Base-by-base conservation (phyloP, 2,113 vertebrate genomes). In the Pyxicephalus adspersus region DNA sequence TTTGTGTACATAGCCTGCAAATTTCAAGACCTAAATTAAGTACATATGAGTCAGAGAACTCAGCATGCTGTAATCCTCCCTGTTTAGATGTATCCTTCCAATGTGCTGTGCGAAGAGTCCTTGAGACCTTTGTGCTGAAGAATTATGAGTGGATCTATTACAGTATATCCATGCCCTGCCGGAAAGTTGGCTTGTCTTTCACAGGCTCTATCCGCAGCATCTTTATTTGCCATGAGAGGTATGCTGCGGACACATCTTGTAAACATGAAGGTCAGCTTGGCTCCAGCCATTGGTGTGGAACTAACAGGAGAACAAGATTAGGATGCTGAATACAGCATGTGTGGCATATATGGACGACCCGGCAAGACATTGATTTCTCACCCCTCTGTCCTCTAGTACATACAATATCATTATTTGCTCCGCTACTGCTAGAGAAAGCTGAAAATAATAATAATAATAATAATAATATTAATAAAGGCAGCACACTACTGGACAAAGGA, bases 141-240 rank as follows among this genome's bases (percentile, higher is more conserved):
- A 51, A 63, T 63, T 76, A 76, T 76, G 45, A 63, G 73, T 50
- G 34, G 57, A 63, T 76, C 73, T 45, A 51, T 76, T 76, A 76
- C 57, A 63, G 3, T 51, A 26, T 26, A 75, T 29, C 31, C 26
- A 38, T 61, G 57, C 11, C 31, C 20, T 22, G 25, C 34, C 55
- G 73, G 73, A 76, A 63, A 61, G 73, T 76, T 76, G 34, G 31
- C 73, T 50, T 50, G 58, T 76, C 57, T 28, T 19, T 63, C 57
- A 63, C 58, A 26, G 58, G 38, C 31, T 61, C 17, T 45, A 76
- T 50, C 57, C 34, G 23, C 31, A 26, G n/a, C 34, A 60, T 31
- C 28, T 34, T 74, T 38, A 34, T 58, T 50, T 61, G 72, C 57
- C 34, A 50, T 50, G 31, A 34, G 23, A 51, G 38, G 25, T 63